These are phyloP conservation scores for Auanema freiburgensis DNA, from an alignment of 2,888 invertebrate genomes.

Conservation along the genomic window DNA sequence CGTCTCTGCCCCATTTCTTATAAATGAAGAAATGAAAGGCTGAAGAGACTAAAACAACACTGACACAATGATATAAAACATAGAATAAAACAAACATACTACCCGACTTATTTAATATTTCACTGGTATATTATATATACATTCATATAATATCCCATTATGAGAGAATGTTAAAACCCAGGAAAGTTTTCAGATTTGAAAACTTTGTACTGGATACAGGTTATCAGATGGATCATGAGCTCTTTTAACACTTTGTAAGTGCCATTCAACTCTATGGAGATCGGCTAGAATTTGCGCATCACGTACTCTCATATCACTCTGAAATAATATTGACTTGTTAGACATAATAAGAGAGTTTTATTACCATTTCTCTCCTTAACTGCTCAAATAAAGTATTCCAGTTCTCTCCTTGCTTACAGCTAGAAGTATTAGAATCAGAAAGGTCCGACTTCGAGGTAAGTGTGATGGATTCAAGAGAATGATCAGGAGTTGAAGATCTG, in stretches of 20 bases:
- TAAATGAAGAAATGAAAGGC: too few relatives aligned
- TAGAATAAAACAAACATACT: too few relatives aligned
- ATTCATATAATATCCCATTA: too few relatives aligned
- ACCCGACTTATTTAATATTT: too few relatives aligned
- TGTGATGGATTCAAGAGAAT: constrained; percentile 37
- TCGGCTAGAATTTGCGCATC: constrained; percentile 59
- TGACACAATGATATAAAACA: too few relatives aligned
- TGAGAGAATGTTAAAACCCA: too few relatives aligned
- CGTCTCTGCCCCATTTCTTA: too few relatives aligned
- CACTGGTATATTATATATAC: too few relatives aligned
- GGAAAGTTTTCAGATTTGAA: too few relatives aligned
- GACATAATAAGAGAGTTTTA: constrained; percentile 6
- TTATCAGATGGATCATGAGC: too few relatives aligned
- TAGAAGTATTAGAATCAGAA: constrained; percentile 8
- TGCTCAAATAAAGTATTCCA: constrained; percentile 60
- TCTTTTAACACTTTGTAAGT: constrained; percentile 12
- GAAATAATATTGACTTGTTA: constrained; percentile 19
- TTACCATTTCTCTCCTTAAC: constrained; percentile 58
- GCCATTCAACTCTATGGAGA: constrained; percentile 54
- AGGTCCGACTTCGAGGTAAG: constrained; percentile 31
- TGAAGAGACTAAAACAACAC: too few relatives aligned
- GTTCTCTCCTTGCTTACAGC: constrained; percentile 9
- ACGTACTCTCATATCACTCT: constrained; percentile 56
- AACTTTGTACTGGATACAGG: too few relatives aligned
- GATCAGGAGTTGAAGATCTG: constrained; percentile 42